A percentile compares a stretch with the other conserved stretches of the same genome.
These are phyloP conservation scores for Athripsodes cinereus DNA, from an alignment of 2,888 invertebrate genomes.

Conservation along the genomic window DNA sequence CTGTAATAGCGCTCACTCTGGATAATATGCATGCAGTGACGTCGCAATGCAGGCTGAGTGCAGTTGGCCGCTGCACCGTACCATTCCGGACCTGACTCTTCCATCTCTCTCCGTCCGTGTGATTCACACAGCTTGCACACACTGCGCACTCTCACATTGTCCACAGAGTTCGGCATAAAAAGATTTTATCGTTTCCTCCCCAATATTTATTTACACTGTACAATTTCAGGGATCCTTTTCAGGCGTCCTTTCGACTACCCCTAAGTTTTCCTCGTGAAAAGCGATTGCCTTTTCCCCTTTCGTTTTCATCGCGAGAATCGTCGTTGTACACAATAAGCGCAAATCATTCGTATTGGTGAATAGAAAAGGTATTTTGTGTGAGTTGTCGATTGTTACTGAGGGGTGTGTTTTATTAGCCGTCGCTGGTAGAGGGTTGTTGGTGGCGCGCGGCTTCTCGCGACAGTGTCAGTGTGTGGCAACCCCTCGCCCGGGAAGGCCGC, in stretches of 20 bases:
- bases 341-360: too few relatives aligned
- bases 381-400: not conserved
- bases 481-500: slow-evolving; percentile 23
- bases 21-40: too few relatives aligned
- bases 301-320: too few relatives aligned
- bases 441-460: slow-evolving; percentile 5
- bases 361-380: not conserved
- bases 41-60: not conserved
- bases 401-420: not conserved
- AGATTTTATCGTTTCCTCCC: not conserved
- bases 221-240: too few relatives aligned
- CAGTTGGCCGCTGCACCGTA: not conserved
- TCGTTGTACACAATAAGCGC: too few relatives aligned
- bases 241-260: too few relatives aligned
- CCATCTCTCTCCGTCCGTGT: too few relatives aligned
- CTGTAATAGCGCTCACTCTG: too few relatives aligned
- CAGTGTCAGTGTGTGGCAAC: slow-evolving; percentile 22
- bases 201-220: not conserved
- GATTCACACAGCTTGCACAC: not conserved
- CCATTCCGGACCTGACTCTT: too few relatives aligned
- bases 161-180: not conserved
- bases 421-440: not conserved
- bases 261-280: too few relatives aligned
- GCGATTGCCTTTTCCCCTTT: too few relatives aligned
- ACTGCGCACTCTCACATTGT: not conserved